Evolutionary conservation across 2,797 vertebrate species (phyloP).

Genomic region (Hemibagrus guttatus): DNA sequence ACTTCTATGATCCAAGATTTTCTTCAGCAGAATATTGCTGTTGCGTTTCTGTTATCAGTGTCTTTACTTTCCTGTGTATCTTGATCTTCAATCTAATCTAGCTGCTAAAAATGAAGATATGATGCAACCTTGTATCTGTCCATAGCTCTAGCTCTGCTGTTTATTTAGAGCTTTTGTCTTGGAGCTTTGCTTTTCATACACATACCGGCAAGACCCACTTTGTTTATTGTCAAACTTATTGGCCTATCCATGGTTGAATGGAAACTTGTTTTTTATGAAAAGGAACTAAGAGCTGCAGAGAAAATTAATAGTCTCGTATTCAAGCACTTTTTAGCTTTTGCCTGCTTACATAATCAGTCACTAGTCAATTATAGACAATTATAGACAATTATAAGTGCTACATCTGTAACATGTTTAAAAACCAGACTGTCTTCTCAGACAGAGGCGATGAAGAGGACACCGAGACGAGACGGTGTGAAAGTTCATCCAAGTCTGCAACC

Average conservation of each 20-base stretch:
- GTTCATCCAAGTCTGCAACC: constrained; percentile 65
- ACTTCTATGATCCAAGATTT: not conserved
- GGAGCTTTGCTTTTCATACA: not conserved
- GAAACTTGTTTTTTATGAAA: not conserved
- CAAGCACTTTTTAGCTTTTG: too few relatives aligned
- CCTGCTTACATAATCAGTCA: not conserved
- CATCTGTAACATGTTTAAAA: not conserved
- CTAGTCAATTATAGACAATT: too few relatives aligned
- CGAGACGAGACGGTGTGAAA: constrained; percentile 74
- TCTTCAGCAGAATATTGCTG: not conserved
- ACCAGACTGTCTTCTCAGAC: constrained; percentile 59
- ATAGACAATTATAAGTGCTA: not conserved
- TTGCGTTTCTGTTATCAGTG: not conserved
- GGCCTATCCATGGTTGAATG: not conserved
- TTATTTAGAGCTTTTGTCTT: not conserved
- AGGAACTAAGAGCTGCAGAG: not conserved
- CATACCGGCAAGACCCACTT: not conserved
- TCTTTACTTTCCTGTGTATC: not conserved
- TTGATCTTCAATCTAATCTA: not conserved
- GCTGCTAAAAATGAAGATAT: not conserved
- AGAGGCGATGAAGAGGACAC: constrained; percentile 79
- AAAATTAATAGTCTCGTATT: not conserved
- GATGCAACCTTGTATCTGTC: not conserved
- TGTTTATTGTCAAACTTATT: not conserved
- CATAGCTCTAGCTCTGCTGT: not conserved